phyloP scores from a whole-genome alignment of 35 echinoderm and acorn worm species.

The Stichopus chloronotus region DNA sequence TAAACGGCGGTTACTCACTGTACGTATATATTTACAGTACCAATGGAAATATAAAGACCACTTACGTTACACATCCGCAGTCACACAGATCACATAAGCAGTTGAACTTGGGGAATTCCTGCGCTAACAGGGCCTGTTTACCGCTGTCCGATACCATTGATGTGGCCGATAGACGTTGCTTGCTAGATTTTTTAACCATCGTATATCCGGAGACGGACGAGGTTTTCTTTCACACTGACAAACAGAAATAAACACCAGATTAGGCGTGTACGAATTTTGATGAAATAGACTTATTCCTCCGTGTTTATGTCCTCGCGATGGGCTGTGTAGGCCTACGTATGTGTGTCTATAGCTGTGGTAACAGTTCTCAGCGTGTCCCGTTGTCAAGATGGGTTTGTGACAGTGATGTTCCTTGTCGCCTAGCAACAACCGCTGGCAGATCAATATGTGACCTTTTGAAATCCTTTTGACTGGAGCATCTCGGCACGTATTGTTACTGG shows the following conservation, averaged over 20 bases:
- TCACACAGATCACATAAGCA: constrained; percentile 68
- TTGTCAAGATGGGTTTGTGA: background rate
- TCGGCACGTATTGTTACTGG: too few species aligned
- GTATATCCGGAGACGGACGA: background rate
- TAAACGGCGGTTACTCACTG: background rate
- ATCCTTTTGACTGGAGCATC: too few species aligned
- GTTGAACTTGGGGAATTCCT: constrained; percentile 57
- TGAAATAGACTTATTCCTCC: background rate
- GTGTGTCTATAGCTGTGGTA: background rate
- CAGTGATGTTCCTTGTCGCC: constrained; percentile 26
- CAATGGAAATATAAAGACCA: background rate
- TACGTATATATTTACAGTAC: background rate
- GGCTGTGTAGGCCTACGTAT: background rate
- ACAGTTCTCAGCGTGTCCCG: constrained; percentile 14
- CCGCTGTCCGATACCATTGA: constrained; percentile 24
- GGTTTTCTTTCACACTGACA: background rate
- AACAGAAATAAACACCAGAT: background rate
- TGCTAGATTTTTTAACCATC: background rate
- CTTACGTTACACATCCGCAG: constrained; percentile 56
- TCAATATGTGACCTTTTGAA: constrained; percentile 51
- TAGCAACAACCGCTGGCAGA: constrained; percentile 21
- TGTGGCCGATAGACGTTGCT: background rate
- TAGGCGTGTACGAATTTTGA: background rate
- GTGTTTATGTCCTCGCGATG: background rate
- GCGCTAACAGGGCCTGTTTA: constrained; percentile 30